Evolutionary conservation across 2,797 vertebrate species (phyloP), one percentile per base, ranked within the genome.

Genomic region (Ctenopoma kingsleyae): DNA sequence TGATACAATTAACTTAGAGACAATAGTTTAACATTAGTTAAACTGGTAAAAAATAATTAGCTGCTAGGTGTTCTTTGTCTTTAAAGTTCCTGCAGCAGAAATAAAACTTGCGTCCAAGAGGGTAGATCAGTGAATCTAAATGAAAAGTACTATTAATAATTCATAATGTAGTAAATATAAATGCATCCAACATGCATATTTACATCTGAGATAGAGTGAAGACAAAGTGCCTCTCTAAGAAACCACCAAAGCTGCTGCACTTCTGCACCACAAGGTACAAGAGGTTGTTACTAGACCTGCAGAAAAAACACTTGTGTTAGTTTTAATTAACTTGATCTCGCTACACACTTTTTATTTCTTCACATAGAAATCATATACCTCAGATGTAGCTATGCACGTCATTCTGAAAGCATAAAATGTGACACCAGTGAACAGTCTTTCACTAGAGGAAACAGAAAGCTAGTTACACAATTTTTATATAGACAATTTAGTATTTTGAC

Each of bases 151-250:
- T 16, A 27, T 53, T 41, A 25, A 43, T 68, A 46, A 62, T 17
- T 50, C 11, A 67, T 22, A 1, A 3, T 30, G 13, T 11, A 16
- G n/a, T 48, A 25, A 48, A 69, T n/a, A n/a, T 27, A 32, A 76
- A 59, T 49, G 25, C 20, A 10, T 13, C 23, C 5, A 10, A 49
- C 10, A 20, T 32, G 11, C 50, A 41, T 32, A 58, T 51, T 19
- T 38, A 5, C 23, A 27, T 16, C n/a, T 27, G 4, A 38, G 49
- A 5, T 8, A 2, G 16, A 4, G 2, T 20, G 8, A 12, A 54
- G 9, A 1, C 20, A 17, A n/a, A 25, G 7, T 19, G 2, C 2
- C 9, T 30, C 27, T 30, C 2, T 38, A 36, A 25, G 27, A 66
- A 59, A 55, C 11, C 6, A n/a, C 35, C 7, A 30, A 25, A 15